Base-by-base conservation (phyloP, 2,888 invertebrate species). In the Drosophila anomalipes region DNA sequence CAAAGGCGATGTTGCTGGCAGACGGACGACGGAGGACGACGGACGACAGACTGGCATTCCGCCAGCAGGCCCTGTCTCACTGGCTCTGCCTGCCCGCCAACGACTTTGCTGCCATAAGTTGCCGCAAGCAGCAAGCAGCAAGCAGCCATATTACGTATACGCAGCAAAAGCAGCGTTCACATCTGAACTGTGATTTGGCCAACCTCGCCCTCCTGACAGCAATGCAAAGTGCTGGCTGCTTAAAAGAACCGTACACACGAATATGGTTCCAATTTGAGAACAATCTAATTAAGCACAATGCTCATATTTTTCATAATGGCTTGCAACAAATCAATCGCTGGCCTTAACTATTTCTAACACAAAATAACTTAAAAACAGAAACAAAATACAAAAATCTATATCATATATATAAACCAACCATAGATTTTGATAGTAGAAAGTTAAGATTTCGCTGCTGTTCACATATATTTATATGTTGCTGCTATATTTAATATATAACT, bases 101-200 rank as follows among this genome's bases (percentile, higher is more conserved):
- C 37, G 44, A 54, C 35, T 12, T 30, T 54, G 69, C 39, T 32
- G 65, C 30, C 60, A 57, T 41, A 64, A 51, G 58, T 57, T 72
- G 71, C 63, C 57, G 22, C 70, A 61, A 61, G 51, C 57, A 51
- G 52, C 70, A 61, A 61, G 51, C 57, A 51, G 52, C 49, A 65
- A 51, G 52, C 39, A 69, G 26, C 44, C n/a, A 44, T 53, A 32
- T 74, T 74, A 67, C 64, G 75, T 75, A 75, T 75, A 75, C 78
- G 80, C 74, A 66, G 37, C 60, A 51, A 35, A 30, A 56, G 19
- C 56, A 14, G 14, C 53, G 61, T 61, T 35, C 19, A 53, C 68
- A 52, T 30, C 64, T 47, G 28, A 79, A 66, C 77, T 65, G 65
- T 79, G 77, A 79, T 77, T 77, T 74, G 49, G 33, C 57, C 57